These are phyloP conservation scores for Trissolcus basalis DNA, from an alignment of 1,140 invertebrate species.

Conservation along the genomic window DNA sequence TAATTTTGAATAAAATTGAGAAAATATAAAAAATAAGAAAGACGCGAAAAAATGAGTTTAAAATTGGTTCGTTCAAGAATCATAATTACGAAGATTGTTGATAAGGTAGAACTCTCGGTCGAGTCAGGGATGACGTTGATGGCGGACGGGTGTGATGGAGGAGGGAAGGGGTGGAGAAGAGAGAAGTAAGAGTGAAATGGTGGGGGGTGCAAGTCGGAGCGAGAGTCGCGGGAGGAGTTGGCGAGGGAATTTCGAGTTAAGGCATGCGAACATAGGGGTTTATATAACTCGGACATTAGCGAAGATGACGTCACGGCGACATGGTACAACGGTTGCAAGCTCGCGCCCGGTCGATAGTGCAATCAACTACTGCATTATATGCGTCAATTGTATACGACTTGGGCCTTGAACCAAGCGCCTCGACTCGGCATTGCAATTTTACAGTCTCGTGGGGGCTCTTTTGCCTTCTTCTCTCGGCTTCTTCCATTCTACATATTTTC, in stretches of 20 bases:
- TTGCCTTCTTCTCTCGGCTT: constrained; percentile 15
- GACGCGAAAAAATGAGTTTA: neutral
- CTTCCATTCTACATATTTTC: constrained; percentile 42
- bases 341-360: constrained; percentile 56
- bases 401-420: constrained; percentile 58
- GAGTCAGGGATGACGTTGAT: constrained; percentile 11
- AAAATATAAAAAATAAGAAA: neutral
- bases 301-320: constrained; percentile 57
- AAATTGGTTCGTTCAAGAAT: neutral
- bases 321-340: constrained; percentile 60
- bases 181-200: constrained; percentile 37
- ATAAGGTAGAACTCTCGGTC: constrained; percentile 13
- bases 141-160: neutral
- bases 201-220: constrained; percentile 35
- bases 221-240: constrained; percentile 36
- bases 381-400: constrained; percentile 59
- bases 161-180: neutral
- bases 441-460: constrained; percentile 43
- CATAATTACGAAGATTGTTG: constrained; percentile 8
- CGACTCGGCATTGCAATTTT: constrained; percentile 59
- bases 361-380: constrained; percentile 60
- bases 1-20: neutral
- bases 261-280: constrained; percentile 60
- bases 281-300: constrained; percentile 64
- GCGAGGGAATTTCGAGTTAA: constrained; percentile 52